Conservation (phyloP, 2,888 invertebrate species). For the Azorinus chamasolen region DNA sequence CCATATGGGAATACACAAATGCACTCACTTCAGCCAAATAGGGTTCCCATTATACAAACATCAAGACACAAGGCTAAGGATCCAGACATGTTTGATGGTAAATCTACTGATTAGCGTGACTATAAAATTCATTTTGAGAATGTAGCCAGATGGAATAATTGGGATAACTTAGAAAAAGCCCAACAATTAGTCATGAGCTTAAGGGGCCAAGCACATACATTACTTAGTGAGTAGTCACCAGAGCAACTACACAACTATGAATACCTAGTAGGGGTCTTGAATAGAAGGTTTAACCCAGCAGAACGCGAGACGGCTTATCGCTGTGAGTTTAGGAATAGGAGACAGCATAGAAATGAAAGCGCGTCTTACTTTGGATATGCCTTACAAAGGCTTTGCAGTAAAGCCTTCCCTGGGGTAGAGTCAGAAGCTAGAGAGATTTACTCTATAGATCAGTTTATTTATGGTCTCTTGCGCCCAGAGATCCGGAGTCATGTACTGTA, state of each 20-base stretch:
- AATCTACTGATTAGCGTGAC: constrained; percentile 51
- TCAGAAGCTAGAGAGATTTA: constrained; percentile 31
- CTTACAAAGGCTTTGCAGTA: constrained; percentile 29
- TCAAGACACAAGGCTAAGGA: constrained; percentile 44
- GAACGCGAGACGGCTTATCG: constrained; percentile 27
- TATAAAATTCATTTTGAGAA: constrained; percentile 64
- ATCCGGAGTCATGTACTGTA: constrained; percentile 35
- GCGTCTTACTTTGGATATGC: constrained; percentile 29
- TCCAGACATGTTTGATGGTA: constrained; percentile 61
- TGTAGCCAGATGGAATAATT: constrained; percentile 56
- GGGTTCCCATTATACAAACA: too few species aligned
- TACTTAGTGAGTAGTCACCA: constrained; percentile 16
- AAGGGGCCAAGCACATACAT: constrained; percentile 14
- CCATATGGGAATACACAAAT: too few species aligned
- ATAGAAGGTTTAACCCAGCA: constrained; percentile 16
- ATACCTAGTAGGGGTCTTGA: not conserved
- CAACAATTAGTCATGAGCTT: constrained; percentile 19
- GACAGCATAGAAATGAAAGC: constrained; percentile 8
- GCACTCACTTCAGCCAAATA: too few species aligned
- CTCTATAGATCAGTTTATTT: constrained; percentile 24
- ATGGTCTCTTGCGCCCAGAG: constrained; percentile 30
- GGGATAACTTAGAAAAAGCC: constrained; percentile 30
- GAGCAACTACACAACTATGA: constrained; percentile 5
- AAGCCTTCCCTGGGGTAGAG: constrained; percentile 17
- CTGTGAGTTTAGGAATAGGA: constrained; percentile 37